Base-by-base conservation (phyloP, 2,113 vertebrate species). In the Lasiurus borealis region DNA sequence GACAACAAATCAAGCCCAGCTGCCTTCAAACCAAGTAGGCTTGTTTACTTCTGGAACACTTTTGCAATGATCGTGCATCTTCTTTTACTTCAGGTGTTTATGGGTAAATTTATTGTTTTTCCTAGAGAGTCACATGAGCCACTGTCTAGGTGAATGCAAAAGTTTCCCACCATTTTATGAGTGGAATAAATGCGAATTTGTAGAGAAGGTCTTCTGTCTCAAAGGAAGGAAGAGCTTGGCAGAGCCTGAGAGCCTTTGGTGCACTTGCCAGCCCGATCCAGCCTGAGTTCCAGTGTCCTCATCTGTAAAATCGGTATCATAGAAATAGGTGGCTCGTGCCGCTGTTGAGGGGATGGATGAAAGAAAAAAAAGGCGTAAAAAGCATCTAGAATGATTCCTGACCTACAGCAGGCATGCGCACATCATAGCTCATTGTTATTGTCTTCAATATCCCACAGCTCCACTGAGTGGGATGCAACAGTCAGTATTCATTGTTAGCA, bases 31-130 rank as follows among this genome's bases (percentile, higher is more conserved):
- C 36, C 81, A 62, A 9, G 54, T 4, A 44, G 6, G 0, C 46
- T 72, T 92, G 29, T 76, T 87, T 68, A 19, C 69, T 96, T 52
- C 54, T 75, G 46, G 36, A 72, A 40, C 40, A 59, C 71, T 86
- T 89, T 66, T 34, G 0, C 73, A 29, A 2, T 54, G 95, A 90
- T 36, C 69, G 3, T 11, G 83, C 5, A 27, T 78, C 46, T 12
- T 66, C 68, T 85, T 81, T 81, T 91, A 75, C 62, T 73, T 86
- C 71, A 54, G 11, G 46, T 23, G 93, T 85, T 19, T 54, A 34
- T 44, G 48, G 62, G 19, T 86, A 11, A n/a, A 0, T 71, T 92
- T 48, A 27, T 80, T 73, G 68, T 81, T 75, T 52, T 29, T 44
- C 88, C 88, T 91, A 19, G 57, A 62, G 50, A 91, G 31, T 75